Evolutionary conservation across 2,888 invertebrate species (phyloP), one percentile per base, ranked within the genome.

Genomic region (Metellina segmentata): DNA sequence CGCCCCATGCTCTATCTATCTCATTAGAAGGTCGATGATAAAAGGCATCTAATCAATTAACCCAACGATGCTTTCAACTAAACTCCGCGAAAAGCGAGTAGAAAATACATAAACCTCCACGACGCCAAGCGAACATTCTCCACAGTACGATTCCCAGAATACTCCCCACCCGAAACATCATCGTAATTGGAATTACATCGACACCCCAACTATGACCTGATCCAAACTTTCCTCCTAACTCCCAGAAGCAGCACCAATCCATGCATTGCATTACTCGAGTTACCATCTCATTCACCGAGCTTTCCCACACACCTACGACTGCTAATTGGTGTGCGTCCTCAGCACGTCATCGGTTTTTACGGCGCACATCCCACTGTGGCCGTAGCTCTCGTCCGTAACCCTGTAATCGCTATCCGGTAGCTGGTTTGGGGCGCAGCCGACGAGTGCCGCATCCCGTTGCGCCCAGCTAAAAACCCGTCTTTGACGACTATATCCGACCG

Each of bases 401-500:
- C 49, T 78, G 51, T 86, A 77, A 86, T 61, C 71, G 53, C 81
- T 85, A 85, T 85, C 48, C 90, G 85, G 90, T 90, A 85, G 87
- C 87, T 52, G 52, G 81, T 49, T 79, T 53, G 34, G n/a, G 34
- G 34, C 34, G 51, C 49, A 75, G 75, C 70, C 61, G 8, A 8
- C 85, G 53, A 34, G 20, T 53, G 52, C 53, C 19, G 74, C 20
- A 7, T 2, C 13, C 19, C 52, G 7, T 11, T 61, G 49, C 52
- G 81, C 61, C 11, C 74, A 48, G 88, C 34, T 75, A 49, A 61
- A 69, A 53, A 74, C 19, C 53, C 7, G 13, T 74, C 61, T 90
- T 85, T 90, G 90, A 90, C 70, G 85, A 85, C 90, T 90, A 90
- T 90, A 90, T 90, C 90, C 90, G 90, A 85, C 79, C 7, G 0